These are phyloP conservation scores for Yoshiicerus persimilis DNA, from an alignment of 1,140 invertebrate species.

Conservation along the genomic window DNA sequence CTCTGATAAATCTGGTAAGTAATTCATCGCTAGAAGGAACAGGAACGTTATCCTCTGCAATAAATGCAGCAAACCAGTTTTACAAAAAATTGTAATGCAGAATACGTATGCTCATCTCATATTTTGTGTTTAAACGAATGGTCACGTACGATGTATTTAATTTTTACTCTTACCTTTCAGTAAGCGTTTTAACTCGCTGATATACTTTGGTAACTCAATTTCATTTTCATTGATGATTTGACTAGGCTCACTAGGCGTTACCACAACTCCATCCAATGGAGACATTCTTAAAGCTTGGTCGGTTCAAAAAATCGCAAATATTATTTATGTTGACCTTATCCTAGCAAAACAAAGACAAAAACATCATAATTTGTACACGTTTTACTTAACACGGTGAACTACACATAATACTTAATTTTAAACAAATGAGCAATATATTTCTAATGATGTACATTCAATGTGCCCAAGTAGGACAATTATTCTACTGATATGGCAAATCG, in stretches of 20 bases:
- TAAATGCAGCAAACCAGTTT: background rate
- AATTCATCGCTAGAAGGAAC: slow-evolving; percentile 59
- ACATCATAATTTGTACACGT: no score
- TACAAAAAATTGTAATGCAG: no score
- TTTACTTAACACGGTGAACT: no score
- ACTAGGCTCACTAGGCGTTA: background rate
- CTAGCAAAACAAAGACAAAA: no score
- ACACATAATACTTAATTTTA: no score
- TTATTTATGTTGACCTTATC: background rate
- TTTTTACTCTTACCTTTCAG: background rate
- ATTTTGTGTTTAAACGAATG: background rate
- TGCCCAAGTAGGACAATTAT: no score
- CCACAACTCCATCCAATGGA: background rate
- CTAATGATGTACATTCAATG: no score
- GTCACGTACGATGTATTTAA: background rate
- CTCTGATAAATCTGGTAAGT: slow-evolving; percentile 72
- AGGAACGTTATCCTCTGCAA: background rate
- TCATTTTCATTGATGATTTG: background rate
- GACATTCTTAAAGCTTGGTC: background rate
- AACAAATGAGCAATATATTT: no score
- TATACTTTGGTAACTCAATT: background rate
- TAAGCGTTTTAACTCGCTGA: background rate
- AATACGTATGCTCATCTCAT: background rate
- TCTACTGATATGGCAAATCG: no score
- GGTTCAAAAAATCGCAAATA: no score